Base-by-base conservation (phyloP, 53 echinoderm and acorn worm genomes). In the Paracentrotus lividus region DNA sequence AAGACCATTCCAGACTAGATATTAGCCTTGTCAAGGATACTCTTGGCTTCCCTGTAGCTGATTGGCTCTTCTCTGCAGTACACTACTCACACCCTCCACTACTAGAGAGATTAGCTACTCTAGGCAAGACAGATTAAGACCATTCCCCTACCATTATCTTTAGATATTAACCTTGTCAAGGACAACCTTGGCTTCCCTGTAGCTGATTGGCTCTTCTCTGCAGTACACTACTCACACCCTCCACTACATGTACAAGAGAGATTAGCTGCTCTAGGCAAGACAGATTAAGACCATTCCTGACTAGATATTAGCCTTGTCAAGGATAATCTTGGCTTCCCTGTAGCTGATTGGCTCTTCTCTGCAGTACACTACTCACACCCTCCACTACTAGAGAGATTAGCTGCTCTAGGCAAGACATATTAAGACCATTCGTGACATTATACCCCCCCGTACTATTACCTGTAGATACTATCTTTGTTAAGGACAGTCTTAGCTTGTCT, bases 81-180 rank as follows among this genome's bases (percentile, higher is more conserved):
- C 99, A 99, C 92, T 99, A 97, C 96, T 99, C 99, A 6, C 99
- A 99, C 72, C 99, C 99, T 33, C 99, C 99, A 0, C 96, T 99
- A 14, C 90, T 99, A 32, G 99, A 97, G 59, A 94, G 99, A 66
- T 51, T 51, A 12, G 51, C 51, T 51, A 51, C 51, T 12, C 7
- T 6, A 51, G 51, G 12, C 6, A 51, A 51, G 6, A 51, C 51
- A 6, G 12, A 8, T 51, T 51, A 12, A 51, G 51, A 18, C 20
- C 57, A 57, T 57, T 57, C 57, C 57, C 21, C n/a, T n/a, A n/a
- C n/a, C n/a, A n/a, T n/a, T n/a, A n/a, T n/a, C n/a, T n/a, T n/a
- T n/a, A n/a, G n/a, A n/a, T 20, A 94, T 97, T 94, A 97, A 99
- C 45, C 95, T 99, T 1, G 96, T 97, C 94, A 97, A 97, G 90